Evolutionary conservation across 2,797 vertebrate species (phyloP).

Genomic region (Mycteria americana): DNA sequence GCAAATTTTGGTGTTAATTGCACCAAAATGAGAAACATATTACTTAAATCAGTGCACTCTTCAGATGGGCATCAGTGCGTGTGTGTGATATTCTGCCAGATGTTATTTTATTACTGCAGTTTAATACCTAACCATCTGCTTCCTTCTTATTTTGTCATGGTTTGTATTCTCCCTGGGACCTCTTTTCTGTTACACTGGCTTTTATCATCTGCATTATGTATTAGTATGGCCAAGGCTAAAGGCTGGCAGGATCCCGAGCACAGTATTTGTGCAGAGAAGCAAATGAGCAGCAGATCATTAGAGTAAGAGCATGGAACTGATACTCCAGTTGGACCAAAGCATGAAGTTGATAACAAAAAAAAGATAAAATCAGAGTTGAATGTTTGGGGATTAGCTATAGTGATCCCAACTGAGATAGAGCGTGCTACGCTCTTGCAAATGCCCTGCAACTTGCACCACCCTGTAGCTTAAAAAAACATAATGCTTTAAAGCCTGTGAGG

Average conservation of each 20-base stretch:
- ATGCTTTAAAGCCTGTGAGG: neutral
- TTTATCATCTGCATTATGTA: constrained; percentile 59
- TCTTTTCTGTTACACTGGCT: constrained; percentile 51
- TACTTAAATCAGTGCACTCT: constrained; percentile 72
- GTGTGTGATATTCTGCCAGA: constrained; percentile 64
- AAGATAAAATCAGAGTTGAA: neutral
- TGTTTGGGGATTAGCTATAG: neutral
- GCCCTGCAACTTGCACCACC: neutral
- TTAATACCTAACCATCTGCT: constrained; percentile 73
- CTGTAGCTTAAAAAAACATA: neutral
- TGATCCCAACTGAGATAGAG: neutral
- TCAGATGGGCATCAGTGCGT: constrained; percentile 59
- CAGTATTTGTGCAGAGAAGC: neutral
- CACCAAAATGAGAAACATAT: constrained; percentile 72
- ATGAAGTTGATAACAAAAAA: neutral
- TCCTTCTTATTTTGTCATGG: constrained; percentile 61
- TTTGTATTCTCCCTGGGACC: constrained; percentile 58
- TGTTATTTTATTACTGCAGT: constrained; percentile 68
- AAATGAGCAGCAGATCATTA: constrained; percentile 17
- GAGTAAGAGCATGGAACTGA: neutral
- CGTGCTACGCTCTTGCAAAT: neutral
- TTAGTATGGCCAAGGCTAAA: constrained; percentile 18
- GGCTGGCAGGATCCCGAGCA: neutral
- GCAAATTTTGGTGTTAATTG: constrained; percentile 76
- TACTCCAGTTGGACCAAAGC: neutral